Evolutionary conservation across 1,140 invertebrate genomes (phyloP).

Genomic region (Asobara japonica): DNA sequence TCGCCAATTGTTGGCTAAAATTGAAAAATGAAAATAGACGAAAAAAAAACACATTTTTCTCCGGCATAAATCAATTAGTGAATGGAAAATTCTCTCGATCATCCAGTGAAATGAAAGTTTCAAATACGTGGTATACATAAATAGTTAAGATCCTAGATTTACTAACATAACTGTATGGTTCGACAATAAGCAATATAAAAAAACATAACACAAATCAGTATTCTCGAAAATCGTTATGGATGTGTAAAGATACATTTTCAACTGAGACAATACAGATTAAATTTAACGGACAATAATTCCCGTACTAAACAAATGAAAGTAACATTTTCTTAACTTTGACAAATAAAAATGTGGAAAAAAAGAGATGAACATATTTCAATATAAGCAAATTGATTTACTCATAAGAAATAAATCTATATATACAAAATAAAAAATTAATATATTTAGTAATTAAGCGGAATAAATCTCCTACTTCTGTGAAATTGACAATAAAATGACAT

Average conservation of each 20-base stretch:
- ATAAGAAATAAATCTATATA: constrained; percentile 39
- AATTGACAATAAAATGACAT: constrained; percentile 48
- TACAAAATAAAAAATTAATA: constrained; percentile 41
- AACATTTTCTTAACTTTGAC: constrained; percentile 29
- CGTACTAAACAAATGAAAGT: constrained; percentile 31
- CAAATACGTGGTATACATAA: background rate
- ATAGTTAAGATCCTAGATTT: constrained; percentile 1
- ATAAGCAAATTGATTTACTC: background rate
- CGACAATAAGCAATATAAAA: background rate
- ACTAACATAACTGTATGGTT: background rate
- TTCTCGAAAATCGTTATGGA: background rate
- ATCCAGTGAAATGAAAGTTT: background rate
- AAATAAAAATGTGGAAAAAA: constrained; percentile 5
- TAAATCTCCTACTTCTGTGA: constrained; percentile 53
- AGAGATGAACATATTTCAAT: constrained; percentile 20
- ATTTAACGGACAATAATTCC: constrained; percentile 5
- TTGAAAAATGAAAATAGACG: background rate
- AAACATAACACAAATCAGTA: background rate
- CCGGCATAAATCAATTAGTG: no score
- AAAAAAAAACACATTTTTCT: background rate
- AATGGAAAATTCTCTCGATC: background rate
- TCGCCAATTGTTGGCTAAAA: background rate
- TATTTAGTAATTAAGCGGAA: constrained; percentile 47
- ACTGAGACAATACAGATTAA: constrained; percentile 1
- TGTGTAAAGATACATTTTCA: background rate